A percentile compares a stretch with the other conserved stretches of the same genome.
These are phyloP conservation scores for Pocillopora damicornis DNA, from an alignment of 64 coral and sea anemone species.

Conservation along the genomic window DNA sequence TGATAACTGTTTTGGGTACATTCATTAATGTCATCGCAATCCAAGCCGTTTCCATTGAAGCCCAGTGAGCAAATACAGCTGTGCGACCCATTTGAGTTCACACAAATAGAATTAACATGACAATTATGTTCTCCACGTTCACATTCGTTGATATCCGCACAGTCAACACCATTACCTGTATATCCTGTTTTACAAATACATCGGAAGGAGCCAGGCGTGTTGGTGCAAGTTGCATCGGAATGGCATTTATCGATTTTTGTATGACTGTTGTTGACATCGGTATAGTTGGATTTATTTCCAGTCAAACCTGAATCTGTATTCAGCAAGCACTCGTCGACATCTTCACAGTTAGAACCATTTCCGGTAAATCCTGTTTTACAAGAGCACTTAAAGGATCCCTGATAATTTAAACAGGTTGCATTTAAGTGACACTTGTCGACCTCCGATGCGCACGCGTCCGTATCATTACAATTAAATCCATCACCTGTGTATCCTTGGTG, in stretches of 20 bases:
- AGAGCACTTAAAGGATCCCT: slow-evolving; percentile 10
- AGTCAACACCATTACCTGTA: slow-evolving; percentile 13
- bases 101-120: slow-evolving; percentile 15
- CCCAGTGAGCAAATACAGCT: slow-evolving; percentile 27
- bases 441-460: slow-evolving; percentile 4
- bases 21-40: slow-evolving; percentile 36
- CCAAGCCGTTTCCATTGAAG: slow-evolving; percentile 22
- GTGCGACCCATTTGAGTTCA: slow-evolving; percentile 25
- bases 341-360: slow-evolving; percentile 23
- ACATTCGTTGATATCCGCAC: slow-evolving; percentile 50
- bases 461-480: slow-evolving; percentile 3
- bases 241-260: neutral
- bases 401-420: slow-evolving; percentile 19
- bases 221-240: slow-evolving; percentile 12
- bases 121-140: slow-evolving; percentile 1
- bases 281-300: slow-evolving; percentile 14
- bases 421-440: slow-evolving; percentile 15
- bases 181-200: slow-evolving; percentile 42
- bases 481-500: slow-evolving; percentile 23
- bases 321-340: slow-evolving; percentile 35
- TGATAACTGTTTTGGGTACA: neutral
- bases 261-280: slow-evolving; percentile 22
- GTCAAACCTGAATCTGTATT: neutral
- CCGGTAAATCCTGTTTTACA: slow-evolving; percentile 36
- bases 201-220: slow-evolving; percentile 30